Evolutionary conservation across 2,888 invertebrate genomes (phyloP), one percentile per base, ranked within the genome.

Genomic region (Sarcophaga variegata): DNA sequence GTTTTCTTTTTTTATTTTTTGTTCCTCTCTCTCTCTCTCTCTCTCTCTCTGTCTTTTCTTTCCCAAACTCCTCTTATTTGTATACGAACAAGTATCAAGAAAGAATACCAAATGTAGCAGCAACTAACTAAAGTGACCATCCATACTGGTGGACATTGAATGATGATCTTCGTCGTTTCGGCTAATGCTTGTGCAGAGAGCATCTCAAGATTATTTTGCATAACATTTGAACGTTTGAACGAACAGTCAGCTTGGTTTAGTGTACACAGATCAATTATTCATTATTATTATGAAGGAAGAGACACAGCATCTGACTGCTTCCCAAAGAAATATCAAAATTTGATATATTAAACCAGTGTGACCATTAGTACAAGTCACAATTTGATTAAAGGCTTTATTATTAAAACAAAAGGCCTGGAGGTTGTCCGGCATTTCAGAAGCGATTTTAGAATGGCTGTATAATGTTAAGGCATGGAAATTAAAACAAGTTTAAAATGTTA

Each of bases 191-290:
- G 12, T 0, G 22, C 22, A 22, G 17, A 54, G 1, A 77, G 66
- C 66, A 75, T 12, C 25, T 66, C 27, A 49, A 76, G 71, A 81
- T 77, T 81, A 85, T 85, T 54, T 85, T 85, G 80, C 80, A 80
- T 85, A 77, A 60, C 37, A 37, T 54, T 62, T 77, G 76, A 72
- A 83, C 78, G 54, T 67, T 4, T n/a, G 37, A 37, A 37, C n/a
- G 62, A 20, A 84, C 66, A 71, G 64, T 80, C 70, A 8, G 8
- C 10, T 37, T 2, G 37, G 8, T 10, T 62, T 85, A 76, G 66
- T 80, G 76, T 63, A 10, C 12, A 85, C 80, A 81, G 76, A 76
- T 81, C 76, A 71, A 85, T 81, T 85, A 66, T 62, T 85, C 66
- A 76, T 71, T 64, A 47, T 70, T 76, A 60, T 80, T 71, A 22